These are phyloP conservation scores for Tichodroma muraria DNA, from an alignment of 2,113 vertebrate genomes.

Conservation along the genomic window DNA sequence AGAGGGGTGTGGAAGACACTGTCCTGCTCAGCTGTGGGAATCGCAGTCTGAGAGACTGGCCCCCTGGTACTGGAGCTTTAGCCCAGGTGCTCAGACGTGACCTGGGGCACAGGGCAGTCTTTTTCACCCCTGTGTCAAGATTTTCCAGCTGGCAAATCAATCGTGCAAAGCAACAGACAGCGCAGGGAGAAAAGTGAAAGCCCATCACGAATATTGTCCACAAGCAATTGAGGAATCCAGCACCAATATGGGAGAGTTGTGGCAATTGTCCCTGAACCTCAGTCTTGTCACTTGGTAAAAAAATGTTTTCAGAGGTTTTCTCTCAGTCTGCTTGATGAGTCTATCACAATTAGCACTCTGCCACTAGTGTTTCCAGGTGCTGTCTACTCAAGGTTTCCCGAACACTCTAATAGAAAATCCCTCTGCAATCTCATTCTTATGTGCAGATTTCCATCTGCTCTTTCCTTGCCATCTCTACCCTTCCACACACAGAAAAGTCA, in stretches of 20 bases:
- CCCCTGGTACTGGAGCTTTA: neutral
- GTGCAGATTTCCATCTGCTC: neutral
- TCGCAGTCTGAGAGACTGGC: neutral
- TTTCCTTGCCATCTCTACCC: neutral
- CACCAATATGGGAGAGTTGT: neutral
- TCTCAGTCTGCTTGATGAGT: neutral
- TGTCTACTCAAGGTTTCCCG: neutral
- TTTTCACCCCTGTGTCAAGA: no score
- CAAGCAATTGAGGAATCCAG: neutral
- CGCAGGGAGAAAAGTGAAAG: neutral
- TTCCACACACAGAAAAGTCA: neutral
- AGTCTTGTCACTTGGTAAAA: neutral
- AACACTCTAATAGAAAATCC: neutral
- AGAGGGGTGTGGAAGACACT: neutral
- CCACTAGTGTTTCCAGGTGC: neutral
- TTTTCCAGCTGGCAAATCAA: neutral
- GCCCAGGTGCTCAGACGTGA: neutral
- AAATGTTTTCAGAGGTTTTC: neutral
- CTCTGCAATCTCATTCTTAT: neutral
- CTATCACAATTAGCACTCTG: neutral
- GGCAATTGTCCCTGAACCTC: neutral
- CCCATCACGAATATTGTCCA: neutral
- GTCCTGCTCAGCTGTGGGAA: accelerated
- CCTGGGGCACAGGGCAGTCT: neutral
- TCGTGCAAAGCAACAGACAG: neutral